Percentiles rank a stretch among this genome's conserved stretches.
These are phyloP conservation scores for Caenorhabditis angaria DNA, from an alignment of 2,888 invertebrate genomes.

Conservation along the genomic window DNA sequence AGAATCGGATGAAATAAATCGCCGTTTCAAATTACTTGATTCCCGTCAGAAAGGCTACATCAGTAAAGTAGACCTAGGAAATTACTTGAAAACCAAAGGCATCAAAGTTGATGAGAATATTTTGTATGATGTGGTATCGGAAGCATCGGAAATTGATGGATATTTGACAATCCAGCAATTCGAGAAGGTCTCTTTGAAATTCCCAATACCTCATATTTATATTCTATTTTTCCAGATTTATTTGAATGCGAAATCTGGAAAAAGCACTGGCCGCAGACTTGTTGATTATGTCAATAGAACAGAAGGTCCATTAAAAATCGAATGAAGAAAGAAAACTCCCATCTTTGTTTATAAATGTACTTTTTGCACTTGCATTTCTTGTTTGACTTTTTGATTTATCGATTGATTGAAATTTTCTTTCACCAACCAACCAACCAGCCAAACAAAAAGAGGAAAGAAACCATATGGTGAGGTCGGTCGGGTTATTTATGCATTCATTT, in stretches of 20 bases:
- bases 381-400: slow-evolving; percentile 7
- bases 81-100: slow-evolving; percentile 6
- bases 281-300: slow-evolving; percentile 17
- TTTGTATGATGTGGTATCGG: slow-evolving; percentile 20
- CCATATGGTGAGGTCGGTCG: not conserved
- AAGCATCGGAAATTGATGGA: slow-evolving; percentile 12
- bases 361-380: not conserved
- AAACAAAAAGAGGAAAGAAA: not conserved
- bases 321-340: no score
- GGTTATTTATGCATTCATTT: not conserved
- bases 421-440: not conserved
- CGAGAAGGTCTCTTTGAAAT: not conserved
- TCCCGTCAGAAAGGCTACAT: slow-evolving; percentile 11
- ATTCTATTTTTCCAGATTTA: slow-evolving; percentile 17
- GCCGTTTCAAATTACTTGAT: slow-evolving; percentile 13
- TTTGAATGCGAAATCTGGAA: slow-evolving; percentile 14
- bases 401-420: slow-evolving; percentile 7
- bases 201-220: not conserved
- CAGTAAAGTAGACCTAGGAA: slow-evolving; percentile 10
- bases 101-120: slow-evolving; percentile 11
- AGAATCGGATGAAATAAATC: not conserved
- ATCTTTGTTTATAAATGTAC: slow-evolving; percentile 9
- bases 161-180: slow-evolving; percentile 11
- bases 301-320: not conserved
- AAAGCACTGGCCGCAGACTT: slow-evolving; percentile 22